Base-by-base conservation (phyloP, 2,888 invertebrate genomes). In the Aethes cnicana region DNA sequence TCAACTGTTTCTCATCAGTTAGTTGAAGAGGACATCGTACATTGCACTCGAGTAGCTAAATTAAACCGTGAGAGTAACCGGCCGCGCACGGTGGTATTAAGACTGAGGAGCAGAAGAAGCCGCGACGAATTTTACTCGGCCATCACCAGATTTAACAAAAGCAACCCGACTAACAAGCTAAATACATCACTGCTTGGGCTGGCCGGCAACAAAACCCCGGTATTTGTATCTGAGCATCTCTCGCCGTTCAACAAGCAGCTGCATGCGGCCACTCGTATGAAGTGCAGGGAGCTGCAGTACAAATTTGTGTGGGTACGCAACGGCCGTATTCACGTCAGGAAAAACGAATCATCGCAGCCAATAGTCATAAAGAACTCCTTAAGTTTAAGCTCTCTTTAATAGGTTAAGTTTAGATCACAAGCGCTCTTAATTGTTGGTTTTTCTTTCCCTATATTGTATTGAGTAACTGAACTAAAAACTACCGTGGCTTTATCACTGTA, bases 121-220 rank as follows among this genome's bases (percentile, higher is more conserved):
- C 44, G 33, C 4, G 44, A 44, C 44, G 32, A 43, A 2, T 43
- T 43, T 3, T 25, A 20, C 4, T 28, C 43, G 3, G 43, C 43
- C 4, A 25, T 43, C 2, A 4, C 11, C 1, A 17, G 30, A 9
- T 30, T 12, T 17, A 43, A 43, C 7, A 43, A 30, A 30, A 7
- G 12, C 1, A 43, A 43, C 16, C 9, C 43, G 6, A n/a, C 14
- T 2, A 41, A 41, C 9, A 41, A 26, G 16, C 17, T 41, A 17
- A 21, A 39, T 9, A 39, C 25, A 4, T 30, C 30, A 1, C 30
- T 14, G 6, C 30, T 36, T 18, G 36, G 36, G 1, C 17, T 36
- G 3, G 21, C n/a, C 7, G 21, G 21, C 3, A 18, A 6, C 2
- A 18, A 9, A 4, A 5, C 18, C 3, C 36, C 17, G 14, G 21